Evolutionary conservation across 92 coral and sea anemone genomes (phyloP).

Genomic region (Phenganax subtilis): DNA sequence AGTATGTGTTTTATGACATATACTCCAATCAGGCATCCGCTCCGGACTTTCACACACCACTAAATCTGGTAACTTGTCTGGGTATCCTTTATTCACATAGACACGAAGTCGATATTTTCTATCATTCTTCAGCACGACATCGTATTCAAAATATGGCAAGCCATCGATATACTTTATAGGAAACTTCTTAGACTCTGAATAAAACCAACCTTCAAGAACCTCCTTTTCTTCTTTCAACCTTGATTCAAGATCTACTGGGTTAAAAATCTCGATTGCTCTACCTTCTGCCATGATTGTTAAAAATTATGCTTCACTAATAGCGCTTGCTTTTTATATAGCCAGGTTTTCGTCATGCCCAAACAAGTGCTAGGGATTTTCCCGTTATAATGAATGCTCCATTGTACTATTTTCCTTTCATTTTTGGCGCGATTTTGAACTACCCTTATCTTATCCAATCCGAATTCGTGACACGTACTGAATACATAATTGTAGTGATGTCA

Average conservation of each 20-base stretch:
- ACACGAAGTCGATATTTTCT: constrained; percentile 15
- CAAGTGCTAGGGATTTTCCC: background rate
- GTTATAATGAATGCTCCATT: background rate
- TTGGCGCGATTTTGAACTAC: too few relatives aligned
- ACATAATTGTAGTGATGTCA: too few relatives aligned
- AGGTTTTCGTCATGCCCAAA: background rate
- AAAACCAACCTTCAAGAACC: background rate
- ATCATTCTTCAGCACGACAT: background rate
- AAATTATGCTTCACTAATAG: background rate
- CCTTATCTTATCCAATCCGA: too few relatives aligned
- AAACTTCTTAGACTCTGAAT: background rate
- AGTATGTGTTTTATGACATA: constrained; percentile 16
- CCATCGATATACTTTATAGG: background rate
- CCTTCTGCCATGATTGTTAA: constrained; percentile 2
- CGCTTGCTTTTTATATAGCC: background rate
- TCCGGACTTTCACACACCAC: constrained; percentile 14
- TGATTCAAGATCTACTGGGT: background rate
- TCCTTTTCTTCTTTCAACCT: background rate
- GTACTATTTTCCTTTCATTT: too few relatives aligned
- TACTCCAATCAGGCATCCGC: constrained; percentile 24
- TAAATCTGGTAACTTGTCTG: constrained; percentile 3
- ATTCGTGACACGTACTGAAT: too few relatives aligned
- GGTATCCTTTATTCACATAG: constrained; percentile 1
- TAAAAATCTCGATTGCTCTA: background rate
- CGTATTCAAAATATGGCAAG: constrained; percentile 18